These are phyloP conservation scores for Halcyon senegalensis DNA, from an alignment of 2,113 vertebrate species.

Conservation along the genomic window DNA sequence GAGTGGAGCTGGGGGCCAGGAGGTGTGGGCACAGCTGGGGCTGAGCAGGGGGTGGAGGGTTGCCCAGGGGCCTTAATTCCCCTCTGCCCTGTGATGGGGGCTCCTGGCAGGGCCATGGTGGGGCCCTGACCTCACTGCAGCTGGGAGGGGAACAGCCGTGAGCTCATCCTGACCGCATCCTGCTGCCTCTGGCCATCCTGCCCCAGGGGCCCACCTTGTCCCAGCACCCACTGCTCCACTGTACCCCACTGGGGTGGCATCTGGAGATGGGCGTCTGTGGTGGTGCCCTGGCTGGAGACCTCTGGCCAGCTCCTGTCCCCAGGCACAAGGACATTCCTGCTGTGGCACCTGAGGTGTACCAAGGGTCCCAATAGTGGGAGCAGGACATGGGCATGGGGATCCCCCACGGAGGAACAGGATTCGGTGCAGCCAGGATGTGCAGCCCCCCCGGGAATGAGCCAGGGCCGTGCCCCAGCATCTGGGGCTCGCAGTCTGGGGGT, in stretches of 20 bases:
- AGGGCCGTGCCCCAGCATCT: fast-evolving
- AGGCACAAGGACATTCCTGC: background rate
- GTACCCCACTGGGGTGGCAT: background rate
- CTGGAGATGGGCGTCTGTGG: background rate
- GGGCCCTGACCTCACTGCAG: background rate
- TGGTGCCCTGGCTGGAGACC: background rate
- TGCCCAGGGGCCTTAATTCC: fast-evolving
- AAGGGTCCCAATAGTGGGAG: fast-evolving
- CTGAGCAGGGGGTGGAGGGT: background rate
- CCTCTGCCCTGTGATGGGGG: fast-evolving
- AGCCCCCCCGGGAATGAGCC: fast-evolving
- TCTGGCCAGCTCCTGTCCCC: background rate
- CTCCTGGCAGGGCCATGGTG: fast-evolving
- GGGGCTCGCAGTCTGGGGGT: background rate
- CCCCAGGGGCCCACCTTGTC: background rate
- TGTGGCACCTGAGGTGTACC: background rate
- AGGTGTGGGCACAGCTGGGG: background rate
- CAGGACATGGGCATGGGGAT: background rate
- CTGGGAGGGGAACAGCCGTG: background rate
- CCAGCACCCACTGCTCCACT: fast-evolving
- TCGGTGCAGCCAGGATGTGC: fast-evolving
- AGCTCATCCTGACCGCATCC: background rate
- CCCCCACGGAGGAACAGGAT: background rate
- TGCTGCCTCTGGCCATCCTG: fast-evolving
- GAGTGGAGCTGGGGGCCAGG: background rate